Base-by-base conservation (phyloP, 2,888 invertebrate species). In the Proisotoma minuta region DNA sequence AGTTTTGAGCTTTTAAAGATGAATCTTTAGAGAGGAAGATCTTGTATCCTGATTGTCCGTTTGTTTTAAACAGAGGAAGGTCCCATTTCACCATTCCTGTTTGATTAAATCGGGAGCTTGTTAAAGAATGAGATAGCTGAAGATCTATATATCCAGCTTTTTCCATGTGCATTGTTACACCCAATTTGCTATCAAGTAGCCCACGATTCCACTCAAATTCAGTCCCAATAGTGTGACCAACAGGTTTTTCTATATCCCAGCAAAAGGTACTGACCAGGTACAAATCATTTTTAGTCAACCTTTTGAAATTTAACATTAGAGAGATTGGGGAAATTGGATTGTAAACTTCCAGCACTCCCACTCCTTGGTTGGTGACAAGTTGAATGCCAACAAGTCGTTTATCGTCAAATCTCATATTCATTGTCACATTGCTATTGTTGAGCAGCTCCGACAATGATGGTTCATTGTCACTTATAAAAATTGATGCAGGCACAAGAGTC, bases 241-340 rank as follows among this genome's bases (percentile, higher is more conserved):
- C 49, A 20, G 66, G 69, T 3, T 63, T 61, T 5, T 67, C 69
- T 5, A 72, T 43, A 65, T 76, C 65, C 76, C 75, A 76, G 59
- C 75, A 75, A 4, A 75, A 26, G 53, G 74, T 73, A 3, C 64
- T 70, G 5, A 64, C 60, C 18, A 74, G 26, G 23, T 63, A 57
- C 3, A 74, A 49, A 23, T 66, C 54, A 22, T 60, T 60, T 58
- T 59, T 58, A 15, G 54, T 43, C 4, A 61, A 43, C 18, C 69
- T 63, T 22, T 74, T 69, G 20, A 66, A 70, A 8, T 63, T 63
- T 22, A 75, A 64, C 2, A 71, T 60, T 12, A 75, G 26, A 49
- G 75, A 73, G 12, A 76, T 65, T 15, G 76, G 75, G 2, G 70
- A 67, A 49, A 75, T 63, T 3, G 75, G 75, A 58, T 75, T 76